These are phyloP conservation scores for Siniperca undulata DNA, from an alignment of 2,797 vertebrate genomes.

Conservation along the genomic window DNA sequence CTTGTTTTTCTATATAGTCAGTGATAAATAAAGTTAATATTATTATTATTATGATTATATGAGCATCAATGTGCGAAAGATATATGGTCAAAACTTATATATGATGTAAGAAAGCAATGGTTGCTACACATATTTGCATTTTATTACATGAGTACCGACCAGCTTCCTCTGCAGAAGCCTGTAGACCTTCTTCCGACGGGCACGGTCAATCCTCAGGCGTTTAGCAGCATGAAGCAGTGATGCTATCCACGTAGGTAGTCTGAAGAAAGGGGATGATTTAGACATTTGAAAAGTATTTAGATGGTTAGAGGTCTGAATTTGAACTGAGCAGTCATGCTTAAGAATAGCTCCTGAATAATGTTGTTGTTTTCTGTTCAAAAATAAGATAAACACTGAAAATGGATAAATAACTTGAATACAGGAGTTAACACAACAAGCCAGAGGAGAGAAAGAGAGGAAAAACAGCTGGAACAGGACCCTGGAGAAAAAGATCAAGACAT, in stretches of 20 bases:
- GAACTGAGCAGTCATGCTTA: no score
- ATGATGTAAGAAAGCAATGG: background rate
- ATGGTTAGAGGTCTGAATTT: no score
- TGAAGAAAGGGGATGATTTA: slow-evolving; percentile 33
- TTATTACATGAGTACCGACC: slow-evolving; percentile 62
- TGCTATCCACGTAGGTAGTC: slow-evolving; percentile 84
- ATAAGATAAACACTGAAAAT: no score
- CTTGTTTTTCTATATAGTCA: background rate
- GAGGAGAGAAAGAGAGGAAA: no score
- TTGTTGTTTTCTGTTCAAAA: no score
- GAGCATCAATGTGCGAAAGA: background rate
- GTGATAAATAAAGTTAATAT: no score
- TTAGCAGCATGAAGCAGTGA: slow-evolving; percentile 75
- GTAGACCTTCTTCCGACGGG: slow-evolving; percentile 80
- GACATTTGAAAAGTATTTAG: background rate
- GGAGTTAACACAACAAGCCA: no score
- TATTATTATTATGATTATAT: background rate
- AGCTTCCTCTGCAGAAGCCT: slow-evolving; percentile 82
- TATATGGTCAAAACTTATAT: background rate
- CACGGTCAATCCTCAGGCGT: slow-evolving; percentile 66
- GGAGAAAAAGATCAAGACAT: no score
- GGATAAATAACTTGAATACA: no score
- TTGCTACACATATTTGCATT: background rate
- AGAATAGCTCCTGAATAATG: no score
- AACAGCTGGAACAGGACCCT: no score